Base-by-base conservation (phyloP, 2,797 vertebrate genomes). In the Sebastes jordani region DNA sequence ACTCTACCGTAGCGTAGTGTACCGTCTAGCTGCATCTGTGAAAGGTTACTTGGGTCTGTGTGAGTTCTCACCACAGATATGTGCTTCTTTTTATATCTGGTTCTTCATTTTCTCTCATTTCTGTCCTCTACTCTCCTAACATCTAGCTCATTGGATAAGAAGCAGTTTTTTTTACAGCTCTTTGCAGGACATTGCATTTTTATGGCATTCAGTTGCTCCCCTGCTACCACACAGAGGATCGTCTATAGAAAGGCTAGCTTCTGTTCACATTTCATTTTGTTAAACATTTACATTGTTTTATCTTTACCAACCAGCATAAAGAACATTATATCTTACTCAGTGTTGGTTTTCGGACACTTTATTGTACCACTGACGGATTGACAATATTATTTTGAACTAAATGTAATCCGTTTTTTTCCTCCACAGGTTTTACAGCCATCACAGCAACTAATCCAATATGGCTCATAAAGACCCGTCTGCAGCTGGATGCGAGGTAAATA, bases 381-480 rank as follows among this genome's bases (percentile, higher is more conserved):
- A 77, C 30, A 2, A n/a, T 42, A 6, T 2, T 18, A 71, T 77
- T 71, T 76, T 42, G 10, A 36, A 14, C 42, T 62, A 61, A 59
- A 20, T 65, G 42, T 95, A 83, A 94, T 76, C 27, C 13, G 80
- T 46, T 27, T 82, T 88, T 89, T 79, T 92, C 95, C 93, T 94
- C 71, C 91, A 71, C 96, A 99, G 99, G 99, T 95, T 99, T 99
- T 93, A 99, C 98, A 83, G 98, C 98, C 4, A 99, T 99, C 92
- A 99, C 99, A 59, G 97, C 96, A 11, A 99, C 99, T 90, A 99
- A 99, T 94, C 99, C 99, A 72, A 97, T 99, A 95, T 99, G 99
- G 99, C 97, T 99, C 65, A 96, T 99, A 89, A 99, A 99, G 95
- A 99, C 99, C 36, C 97, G 99, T 6, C 94, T 99, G 55, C 99